A percentile compares a stretch with the other conserved stretches of the same genome.
These are phyloP conservation scores for Beroe ovata DNA, from an alignment of 37 sponge, comb jelly and placozoan genomes.

Conservation along the genomic window DNA sequence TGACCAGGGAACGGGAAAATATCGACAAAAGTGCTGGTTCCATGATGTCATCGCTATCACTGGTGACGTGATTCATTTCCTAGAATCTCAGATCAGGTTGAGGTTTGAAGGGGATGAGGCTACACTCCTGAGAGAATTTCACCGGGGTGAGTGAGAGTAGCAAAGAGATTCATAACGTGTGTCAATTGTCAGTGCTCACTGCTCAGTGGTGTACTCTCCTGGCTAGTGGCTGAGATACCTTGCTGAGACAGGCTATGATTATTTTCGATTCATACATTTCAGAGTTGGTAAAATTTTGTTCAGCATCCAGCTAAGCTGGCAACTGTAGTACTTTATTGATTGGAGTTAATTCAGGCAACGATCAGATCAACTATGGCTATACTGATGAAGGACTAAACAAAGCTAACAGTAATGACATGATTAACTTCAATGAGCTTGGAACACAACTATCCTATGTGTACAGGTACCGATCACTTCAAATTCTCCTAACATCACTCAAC, in stretches of 20 bases:
- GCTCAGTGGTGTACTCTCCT: too few relatives aligned
- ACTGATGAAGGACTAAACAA: not conserved
- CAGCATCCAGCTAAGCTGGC: too few relatives aligned
- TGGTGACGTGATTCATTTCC: not conserved
- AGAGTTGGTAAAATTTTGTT: too few relatives aligned
- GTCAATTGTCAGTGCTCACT: too few relatives aligned
- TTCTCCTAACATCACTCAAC: not conserved
- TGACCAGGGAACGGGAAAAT: too few relatives aligned
- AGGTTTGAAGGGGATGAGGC: not conserved
- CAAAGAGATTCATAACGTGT: too few relatives aligned
- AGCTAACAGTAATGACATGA: not conserved
- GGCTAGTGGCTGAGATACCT: too few relatives aligned
- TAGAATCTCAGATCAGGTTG: not conserved
- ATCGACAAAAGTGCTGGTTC: not conserved
- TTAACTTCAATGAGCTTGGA: conserved; percentile 37
- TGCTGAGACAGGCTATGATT: too few relatives aligned
- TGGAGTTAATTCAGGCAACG: conserved; percentile 42
- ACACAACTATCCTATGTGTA: conserved; percentile 38
- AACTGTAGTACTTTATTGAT: too few relatives aligned
- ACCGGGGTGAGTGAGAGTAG: conserved; percentile 7
- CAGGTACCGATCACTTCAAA: too few relatives aligned
- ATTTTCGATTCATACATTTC: too few relatives aligned
- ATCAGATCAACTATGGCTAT: conserved; percentile 51
- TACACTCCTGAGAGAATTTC: conserved; percentile 6
- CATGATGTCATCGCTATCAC: conserved; percentile 3